A percentile compares a stretch with the other conserved stretches of the same genome.
Conservation (phyloP, 2,797 vertebrate genomes). For the Phoebastria nigripes region DNA sequence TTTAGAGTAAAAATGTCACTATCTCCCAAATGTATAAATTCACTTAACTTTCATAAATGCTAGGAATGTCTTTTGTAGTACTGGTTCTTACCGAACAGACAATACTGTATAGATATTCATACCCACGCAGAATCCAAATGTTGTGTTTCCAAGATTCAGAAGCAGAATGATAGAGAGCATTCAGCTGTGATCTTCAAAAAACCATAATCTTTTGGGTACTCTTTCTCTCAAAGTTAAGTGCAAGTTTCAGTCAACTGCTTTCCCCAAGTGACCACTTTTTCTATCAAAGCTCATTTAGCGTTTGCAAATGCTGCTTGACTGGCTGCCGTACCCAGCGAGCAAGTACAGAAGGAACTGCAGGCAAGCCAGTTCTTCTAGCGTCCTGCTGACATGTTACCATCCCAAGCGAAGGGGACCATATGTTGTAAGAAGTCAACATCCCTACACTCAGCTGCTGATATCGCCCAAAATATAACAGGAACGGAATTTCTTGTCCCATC, state of each 20-base stretch:
- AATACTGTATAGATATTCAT: background rate
- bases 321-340: background rate
- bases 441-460: background rate
- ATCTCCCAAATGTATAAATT: background rate
- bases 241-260: background rate
- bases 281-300: background rate
- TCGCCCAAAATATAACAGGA: background rate
- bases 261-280: background rate
- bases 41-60: background rate
- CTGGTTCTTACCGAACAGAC: background rate
- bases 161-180: background rate
- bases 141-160: background rate
- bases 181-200: background rate
- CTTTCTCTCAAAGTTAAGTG: background rate
- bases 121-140: background rate
- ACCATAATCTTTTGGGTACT: background rate
- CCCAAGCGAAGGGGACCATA: background rate
- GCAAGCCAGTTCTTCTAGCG: background rate
- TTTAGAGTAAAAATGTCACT: background rate
- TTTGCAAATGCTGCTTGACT: background rate
- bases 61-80: background rate
- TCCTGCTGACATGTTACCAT: background rate
- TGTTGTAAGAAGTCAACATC: background rate
- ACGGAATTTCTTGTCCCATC: background rate
- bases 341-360: background rate